Percentiles rank a stretch among this genome's conserved stretches.
These are phyloP conservation scores for Drosophila obscura DNA, from an alignment of 1,140 invertebrate species.

Conservation along the genomic window DNA sequence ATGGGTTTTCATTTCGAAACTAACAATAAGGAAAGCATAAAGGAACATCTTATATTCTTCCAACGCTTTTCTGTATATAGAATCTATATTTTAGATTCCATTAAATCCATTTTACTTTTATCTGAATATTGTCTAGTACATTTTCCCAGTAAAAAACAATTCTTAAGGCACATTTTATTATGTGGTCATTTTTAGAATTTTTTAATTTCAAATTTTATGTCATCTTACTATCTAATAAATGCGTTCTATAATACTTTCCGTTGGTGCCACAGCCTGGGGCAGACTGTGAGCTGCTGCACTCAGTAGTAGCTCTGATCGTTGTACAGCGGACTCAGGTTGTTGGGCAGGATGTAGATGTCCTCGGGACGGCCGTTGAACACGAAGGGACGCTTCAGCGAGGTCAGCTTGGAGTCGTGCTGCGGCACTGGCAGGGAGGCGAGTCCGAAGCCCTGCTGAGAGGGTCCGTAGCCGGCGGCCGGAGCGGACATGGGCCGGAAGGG, in stretches of 20 bases:
- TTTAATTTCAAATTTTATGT: not conserved
- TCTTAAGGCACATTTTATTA: not conserved
- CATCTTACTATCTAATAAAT: slow-evolving; percentile 41
- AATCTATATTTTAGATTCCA: not conserved
- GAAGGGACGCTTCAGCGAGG: slow-evolving; percentile 89
- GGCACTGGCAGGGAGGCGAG: slow-evolving; percentile 84
- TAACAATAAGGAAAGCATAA: no score
- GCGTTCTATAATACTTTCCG: slow-evolving; percentile 64
- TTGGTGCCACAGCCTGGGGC: slow-evolving; percentile 14
- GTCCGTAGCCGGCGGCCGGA: slow-evolving; percentile 42
- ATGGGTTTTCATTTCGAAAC: no score
- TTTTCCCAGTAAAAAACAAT: no score
- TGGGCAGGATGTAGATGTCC: slow-evolving; percentile 89
- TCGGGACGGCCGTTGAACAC: slow-evolving; percentile 91
- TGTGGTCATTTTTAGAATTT: no score
- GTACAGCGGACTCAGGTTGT: slow-evolving; percentile 87
- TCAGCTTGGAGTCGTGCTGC: slow-evolving; percentile 86
- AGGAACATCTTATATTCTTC: no score
- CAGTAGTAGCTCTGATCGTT: slow-evolving; percentile 68
- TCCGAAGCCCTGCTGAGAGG: slow-evolving; percentile 49
- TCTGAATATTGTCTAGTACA: no score
- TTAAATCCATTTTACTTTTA: no score
- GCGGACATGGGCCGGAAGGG: slow-evolving; percentile 56
- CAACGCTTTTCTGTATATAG: not conserved
- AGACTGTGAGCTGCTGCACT: not conserved